phyloP scores from a whole-genome alignment of 2,797 vertebrate species.

The Micrastur ruficollis region DNA sequence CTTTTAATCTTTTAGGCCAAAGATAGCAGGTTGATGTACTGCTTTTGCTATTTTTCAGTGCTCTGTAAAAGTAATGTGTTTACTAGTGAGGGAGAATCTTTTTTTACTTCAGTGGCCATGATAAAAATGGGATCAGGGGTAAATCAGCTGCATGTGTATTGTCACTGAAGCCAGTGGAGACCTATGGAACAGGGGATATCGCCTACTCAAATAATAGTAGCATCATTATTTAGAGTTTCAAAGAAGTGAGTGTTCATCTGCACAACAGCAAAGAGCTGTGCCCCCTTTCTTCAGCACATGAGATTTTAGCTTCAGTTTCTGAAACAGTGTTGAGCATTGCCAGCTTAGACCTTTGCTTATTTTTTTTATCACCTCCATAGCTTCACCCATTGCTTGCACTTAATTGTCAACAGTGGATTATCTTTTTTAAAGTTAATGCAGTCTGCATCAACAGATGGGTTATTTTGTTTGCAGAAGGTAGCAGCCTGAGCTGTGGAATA shows the following conservation, averaged over 20 bases:
- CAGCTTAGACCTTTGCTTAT: background rate
- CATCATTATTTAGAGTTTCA: background rate
- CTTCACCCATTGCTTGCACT: background rate
- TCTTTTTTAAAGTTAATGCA: background rate
- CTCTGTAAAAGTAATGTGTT: background rate
- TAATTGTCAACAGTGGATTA: background rate
- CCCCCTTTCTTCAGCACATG: background rate
- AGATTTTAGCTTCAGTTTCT: background rate
- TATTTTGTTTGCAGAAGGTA: conserved; percentile 1
- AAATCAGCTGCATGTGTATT: background rate
- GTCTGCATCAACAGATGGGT: background rate
- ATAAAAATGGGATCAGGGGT: background rate
- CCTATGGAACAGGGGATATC: background rate
- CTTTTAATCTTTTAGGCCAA: background rate
- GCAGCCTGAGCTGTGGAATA: background rate
- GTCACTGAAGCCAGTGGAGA: background rate
- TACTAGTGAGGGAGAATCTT: background rate
- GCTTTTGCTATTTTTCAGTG: background rate
- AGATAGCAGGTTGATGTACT: background rate
- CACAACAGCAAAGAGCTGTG: background rate
- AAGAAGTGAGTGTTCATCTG: background rate
- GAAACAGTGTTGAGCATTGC: background rate
- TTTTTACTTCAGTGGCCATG: background rate
- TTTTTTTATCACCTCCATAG: background rate
- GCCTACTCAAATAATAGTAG: background rate